Evolutionary conservation across 1,140 invertebrate species (phyloP), one percentile per base, ranked within the genome.

Genomic region (Venustaconcha ellipsiformis): DNA sequence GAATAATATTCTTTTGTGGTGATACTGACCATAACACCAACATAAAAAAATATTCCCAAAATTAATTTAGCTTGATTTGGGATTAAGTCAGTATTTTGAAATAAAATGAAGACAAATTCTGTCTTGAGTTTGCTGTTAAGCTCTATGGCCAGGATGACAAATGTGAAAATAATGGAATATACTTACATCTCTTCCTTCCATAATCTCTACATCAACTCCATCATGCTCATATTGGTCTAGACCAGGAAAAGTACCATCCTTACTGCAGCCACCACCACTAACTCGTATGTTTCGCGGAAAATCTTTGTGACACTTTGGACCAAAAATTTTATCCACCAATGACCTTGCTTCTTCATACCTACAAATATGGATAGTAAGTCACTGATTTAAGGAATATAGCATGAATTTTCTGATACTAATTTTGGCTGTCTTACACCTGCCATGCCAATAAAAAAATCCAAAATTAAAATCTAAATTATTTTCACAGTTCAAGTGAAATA

Each of bases 251-350:
- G 65, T 63, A 11, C 78, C 78, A 14, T 60, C 57, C 3, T 74
- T 74, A 14, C 63, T 20, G 67, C 78, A 79, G 5, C 57, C 62
- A 57, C 57, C 57, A 23, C 70, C 78, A 23, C 69, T 57, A 37
- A 57, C 59, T n/a, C 78, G 68, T 3, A 66, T 56, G 23, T 60
- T 20, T 13, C 70, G 48, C 14, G 78, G 78, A 57, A 79, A 79
- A 15, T 37, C 30, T 55, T 76, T 72, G 74, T 79, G 78, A 23
- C 57, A 68, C 56, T 69, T 79, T 14, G 78, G 78, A 23, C 78
- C 78, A 68, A 76, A 79, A 15, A 79, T 67, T 30, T 67, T 48
- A 48, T 79, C 74, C 14, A 79, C 58, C 57, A 79, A 55, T 20
- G 68, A 57, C n/a, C 73, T 59, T 18, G 78, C 78, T 63, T 63